Conservation (phyloP, 2,797 vertebrate genomes). For the Semotilus atromaculatus region DNA sequence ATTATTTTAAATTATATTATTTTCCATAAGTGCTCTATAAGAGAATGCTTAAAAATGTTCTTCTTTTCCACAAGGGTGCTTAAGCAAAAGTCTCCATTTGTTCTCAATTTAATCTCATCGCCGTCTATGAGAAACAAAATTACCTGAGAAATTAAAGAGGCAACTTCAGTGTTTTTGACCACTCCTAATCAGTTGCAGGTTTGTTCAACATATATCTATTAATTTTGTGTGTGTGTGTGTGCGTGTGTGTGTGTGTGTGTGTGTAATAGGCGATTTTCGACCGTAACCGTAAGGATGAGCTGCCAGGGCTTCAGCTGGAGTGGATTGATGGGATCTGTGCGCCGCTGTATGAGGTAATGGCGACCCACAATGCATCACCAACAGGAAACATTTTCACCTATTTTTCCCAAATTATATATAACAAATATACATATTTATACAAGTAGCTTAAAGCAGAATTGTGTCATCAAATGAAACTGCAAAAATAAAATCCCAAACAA, state of each 20-base stretch:
- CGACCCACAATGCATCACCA: slow-evolving; percentile 19
- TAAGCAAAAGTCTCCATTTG: not conserved
- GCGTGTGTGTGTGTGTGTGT: slow-evolving; percentile 18
- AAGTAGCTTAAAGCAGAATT: not conserved
- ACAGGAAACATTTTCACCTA: too few relatives aligned
- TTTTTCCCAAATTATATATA: not conserved
- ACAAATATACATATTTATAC: not conserved
- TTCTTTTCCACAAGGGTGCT: not conserved
- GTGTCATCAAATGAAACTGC: not conserved
- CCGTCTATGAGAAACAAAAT: too few relatives aligned
- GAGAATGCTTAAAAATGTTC: not conserved
- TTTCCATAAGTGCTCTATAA: not conserved
- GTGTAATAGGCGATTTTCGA: slow-evolving; percentile 94
- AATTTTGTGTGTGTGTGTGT: not conserved
- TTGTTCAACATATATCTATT: not conserved
- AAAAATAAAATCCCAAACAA: not conserved
- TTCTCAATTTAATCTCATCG: not conserved
- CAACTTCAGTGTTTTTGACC: too few relatives aligned
- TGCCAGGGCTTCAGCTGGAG: slow-evolving; percentile 93
- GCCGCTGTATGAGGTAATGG: slow-evolving; percentile 93
- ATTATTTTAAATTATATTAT: not conserved
- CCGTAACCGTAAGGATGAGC: slow-evolving; percentile 98
- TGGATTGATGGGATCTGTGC: slow-evolving; percentile 98
- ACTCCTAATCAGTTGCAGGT: not conserved
- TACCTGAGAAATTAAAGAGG: too few relatives aligned